Evolutionary conservation across 2,113 vertebrate genomes (phyloP).

Genomic region (Spilogale gracilis): DNA sequence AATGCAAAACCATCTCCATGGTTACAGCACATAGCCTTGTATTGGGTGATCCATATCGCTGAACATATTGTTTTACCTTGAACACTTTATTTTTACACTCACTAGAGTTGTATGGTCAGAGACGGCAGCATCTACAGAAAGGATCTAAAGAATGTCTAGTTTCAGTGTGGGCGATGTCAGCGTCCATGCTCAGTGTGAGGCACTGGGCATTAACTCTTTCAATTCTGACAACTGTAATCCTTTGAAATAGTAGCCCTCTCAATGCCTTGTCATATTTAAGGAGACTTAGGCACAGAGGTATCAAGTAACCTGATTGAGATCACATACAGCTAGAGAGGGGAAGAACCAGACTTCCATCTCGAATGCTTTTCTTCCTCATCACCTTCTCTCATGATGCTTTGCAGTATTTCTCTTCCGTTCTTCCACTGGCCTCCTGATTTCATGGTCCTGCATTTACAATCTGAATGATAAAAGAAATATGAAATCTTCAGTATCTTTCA

Average conservation of each 20-base stretch:
- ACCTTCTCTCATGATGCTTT: not conserved
- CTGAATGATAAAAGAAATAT: not conserved
- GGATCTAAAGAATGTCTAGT: not conserved
- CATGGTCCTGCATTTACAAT: not conserved
- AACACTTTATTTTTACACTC: slow-evolving; percentile 60
- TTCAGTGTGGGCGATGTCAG: not conserved
- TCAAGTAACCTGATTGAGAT: not conserved
- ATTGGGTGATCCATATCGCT: not conserved
- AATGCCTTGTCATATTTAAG: not conserved
- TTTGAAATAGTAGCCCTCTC: not conserved
- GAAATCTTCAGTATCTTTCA: not conserved
- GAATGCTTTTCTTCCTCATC: not conserved
- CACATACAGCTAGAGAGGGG: not conserved
- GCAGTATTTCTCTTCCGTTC: not conserved
- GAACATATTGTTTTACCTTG: slow-evolving; percentile 70
- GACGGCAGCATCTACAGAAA: not conserved
- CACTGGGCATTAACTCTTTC: not conserved
- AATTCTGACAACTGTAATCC: not conserved
- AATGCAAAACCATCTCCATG: slow-evolving; percentile 75
- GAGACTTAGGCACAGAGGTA: not conserved
- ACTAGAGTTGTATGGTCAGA: not conserved
- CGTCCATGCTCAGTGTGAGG: not conserved
- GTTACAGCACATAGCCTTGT: slow-evolving; percentile 75
- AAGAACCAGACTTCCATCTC: not conserved
- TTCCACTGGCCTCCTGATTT: not conserved